phyloP scores from a whole-genome alignment of 2,113 vertebrate genomes.

The Campylomormyrus numenius region DNA sequence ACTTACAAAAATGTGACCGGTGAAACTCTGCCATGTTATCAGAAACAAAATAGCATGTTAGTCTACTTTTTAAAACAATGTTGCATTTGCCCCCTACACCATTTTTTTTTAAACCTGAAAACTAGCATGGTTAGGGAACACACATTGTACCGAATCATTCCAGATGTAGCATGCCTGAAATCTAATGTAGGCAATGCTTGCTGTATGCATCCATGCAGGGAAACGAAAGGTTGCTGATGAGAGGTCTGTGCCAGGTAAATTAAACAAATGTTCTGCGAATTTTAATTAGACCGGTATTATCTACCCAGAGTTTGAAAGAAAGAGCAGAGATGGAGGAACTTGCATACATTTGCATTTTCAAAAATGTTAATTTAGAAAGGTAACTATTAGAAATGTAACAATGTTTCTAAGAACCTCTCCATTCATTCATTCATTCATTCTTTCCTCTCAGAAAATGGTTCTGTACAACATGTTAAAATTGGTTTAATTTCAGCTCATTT shows the following conservation, averaged over 20 bases:
- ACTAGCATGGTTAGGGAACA: constrained; percentile 34
- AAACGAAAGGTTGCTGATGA: constrained; percentile 50
- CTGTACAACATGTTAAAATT: background rate
- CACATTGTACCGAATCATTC: constrained; percentile 43
- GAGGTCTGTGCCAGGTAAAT: constrained; percentile 52
- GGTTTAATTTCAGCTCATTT: background rate
- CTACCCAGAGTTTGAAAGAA: constrained; percentile 50
- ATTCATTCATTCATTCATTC: background rate
- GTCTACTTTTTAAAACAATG: background rate
- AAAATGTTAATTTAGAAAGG: constrained; percentile 49
- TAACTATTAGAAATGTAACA: background rate
- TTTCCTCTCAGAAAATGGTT: background rate
- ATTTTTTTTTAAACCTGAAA: background rate
- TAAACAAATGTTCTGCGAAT: constrained; percentile 63
- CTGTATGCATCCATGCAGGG: constrained; percentile 34
- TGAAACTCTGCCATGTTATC: background rate
- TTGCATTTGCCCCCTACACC: background rate
- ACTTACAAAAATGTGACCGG: background rate
- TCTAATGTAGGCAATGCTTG: constrained; percentile 40
- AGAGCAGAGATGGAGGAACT: constrained; percentile 49
- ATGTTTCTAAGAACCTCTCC: background rate
- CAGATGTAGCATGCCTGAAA: constrained; percentile 41
- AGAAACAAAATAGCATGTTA: background rate
- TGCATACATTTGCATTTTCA: constrained; percentile 66
- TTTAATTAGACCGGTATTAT: constrained; percentile 61